Evolutionary conservation across 1,140 invertebrate genomes (phyloP), one percentile per base, ranked within the genome.

Genomic region (Cataglyphis hispanica): DNA sequence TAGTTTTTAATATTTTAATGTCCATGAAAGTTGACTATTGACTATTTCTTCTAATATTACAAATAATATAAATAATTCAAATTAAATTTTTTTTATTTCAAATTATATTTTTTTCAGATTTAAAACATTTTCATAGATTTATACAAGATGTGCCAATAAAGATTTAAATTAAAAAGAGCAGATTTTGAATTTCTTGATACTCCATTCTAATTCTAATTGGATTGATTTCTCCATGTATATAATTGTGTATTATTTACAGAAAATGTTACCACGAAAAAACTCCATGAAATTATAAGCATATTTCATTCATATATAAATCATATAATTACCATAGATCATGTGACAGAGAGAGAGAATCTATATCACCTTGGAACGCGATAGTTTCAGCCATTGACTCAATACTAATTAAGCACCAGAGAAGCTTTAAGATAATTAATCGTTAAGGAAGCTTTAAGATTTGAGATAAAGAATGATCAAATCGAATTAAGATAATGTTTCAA

Each of bases 401-500:
- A 69, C 46, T 80, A 69, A 80, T 80, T 69, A 80, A 80, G 5
- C 10, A 10, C 16, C 22, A 16, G 6, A 5, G 31, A 27, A 56
- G 22, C 22, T n/a, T 5, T 10, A 34, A 37, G 31, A 67, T 5
- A n/a, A n/a, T n/a, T n/a, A n/a, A n/a, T n/a, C n/a, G 6, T 2
- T 10, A 16, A 22, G 10, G 31, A 27, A 56, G 22, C 22, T n/a
- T 5, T 10, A 34, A 37, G 31, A 67, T 5, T 78, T 13, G 22
- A 53, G 22, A 67, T 56, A 56, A 80, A 56, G 16, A 25, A 80
- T 31, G 34, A 80, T 80, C 46, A n/a, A 34, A 58, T 80, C 16
- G 10, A 40, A 67, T 78, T 78, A 25, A 80, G 58, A 8, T 50
- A 40, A 69, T 16, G 31, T 53, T 80, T 69, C 27, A 67, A 80